Percentiles rank a stretch among this genome's conserved stretches.
Evolutionary conservation across 2,888 invertebrate genomes (phyloP).

Genomic region (Harpagoxenus sublaevis): DNA sequence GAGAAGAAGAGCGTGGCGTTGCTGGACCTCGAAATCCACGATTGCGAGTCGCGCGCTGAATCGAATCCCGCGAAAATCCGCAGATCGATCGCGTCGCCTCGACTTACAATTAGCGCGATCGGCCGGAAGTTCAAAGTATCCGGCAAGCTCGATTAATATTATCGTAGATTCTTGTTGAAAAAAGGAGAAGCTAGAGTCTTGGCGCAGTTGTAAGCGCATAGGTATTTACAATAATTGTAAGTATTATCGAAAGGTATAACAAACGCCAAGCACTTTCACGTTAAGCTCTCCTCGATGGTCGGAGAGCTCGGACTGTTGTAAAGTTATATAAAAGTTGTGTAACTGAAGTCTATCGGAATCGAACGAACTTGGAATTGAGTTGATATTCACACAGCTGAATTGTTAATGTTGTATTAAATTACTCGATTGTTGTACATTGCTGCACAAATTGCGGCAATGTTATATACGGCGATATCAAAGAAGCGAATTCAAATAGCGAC

Average conservation of each 20-base stretch:
- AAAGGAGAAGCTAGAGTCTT: neutral
- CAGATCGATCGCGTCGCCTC: slow-evolving; percentile 37
- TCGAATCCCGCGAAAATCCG: neutral
- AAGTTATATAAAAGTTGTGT: slow-evolving; percentile 32
- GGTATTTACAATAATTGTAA: slow-evolving; percentile 32
- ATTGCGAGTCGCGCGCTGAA: slow-evolving; percentile 11
- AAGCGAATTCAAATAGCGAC: neutral
- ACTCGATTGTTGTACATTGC: neutral
- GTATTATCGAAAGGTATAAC: slow-evolving; percentile 1
- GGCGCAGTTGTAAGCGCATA: slow-evolving; percentile 21
- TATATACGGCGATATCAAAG: neutral
- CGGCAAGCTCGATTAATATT: slow-evolving; percentile 14
- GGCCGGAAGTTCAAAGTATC: neutral
- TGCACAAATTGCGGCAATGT: neutral
- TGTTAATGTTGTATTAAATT: slow-evolving; percentile 11
- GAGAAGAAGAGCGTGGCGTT: neutral
- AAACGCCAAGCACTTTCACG: slow-evolving; percentile 9
- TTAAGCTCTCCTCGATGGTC: neutral
- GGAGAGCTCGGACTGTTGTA: neutral
- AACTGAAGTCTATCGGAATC: neutral
- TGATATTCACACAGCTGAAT: neutral
- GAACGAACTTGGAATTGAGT: slow-evolving; percentile 7
- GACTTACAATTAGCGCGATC: slow-evolving; percentile 5
- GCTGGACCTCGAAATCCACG: neutral
- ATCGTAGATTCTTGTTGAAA: slow-evolving; percentile 15